phyloP scores from a whole-genome alignment of 1,140 invertebrate genomes.

The Lepidurus couesii region DNA sequence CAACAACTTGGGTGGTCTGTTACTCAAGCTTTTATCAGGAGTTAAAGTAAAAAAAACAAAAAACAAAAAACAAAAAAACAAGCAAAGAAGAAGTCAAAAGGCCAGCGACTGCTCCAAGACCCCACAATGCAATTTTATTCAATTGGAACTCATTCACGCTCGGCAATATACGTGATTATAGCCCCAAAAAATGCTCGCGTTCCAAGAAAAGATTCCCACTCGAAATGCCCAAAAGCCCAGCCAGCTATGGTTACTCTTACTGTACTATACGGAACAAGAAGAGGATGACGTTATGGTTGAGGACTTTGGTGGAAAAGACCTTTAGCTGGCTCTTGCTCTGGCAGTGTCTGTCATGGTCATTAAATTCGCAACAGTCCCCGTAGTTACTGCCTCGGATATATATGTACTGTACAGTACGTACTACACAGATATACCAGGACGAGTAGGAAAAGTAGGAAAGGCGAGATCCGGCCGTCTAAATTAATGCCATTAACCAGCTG shows the following conservation, averaged over 20 bases:
- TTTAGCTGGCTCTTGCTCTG: background rate
- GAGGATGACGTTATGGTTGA: background rate
- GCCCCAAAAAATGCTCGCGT: background rate
- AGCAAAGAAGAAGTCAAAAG: background rate
- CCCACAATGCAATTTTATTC: background rate
- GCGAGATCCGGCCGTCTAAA: too few relatives aligned
- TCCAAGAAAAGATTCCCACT: background rate
- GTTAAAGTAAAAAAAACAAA: background rate
- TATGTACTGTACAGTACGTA: background rate
- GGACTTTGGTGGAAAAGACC: background rate
- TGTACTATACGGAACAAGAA: background rate
- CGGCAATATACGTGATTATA: background rate
- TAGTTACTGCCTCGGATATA: background rate
- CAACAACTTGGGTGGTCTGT: slow-evolving; percentile 4
- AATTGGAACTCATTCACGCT: slow-evolving; percentile 17
- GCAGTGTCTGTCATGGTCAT: slow-evolving; percentile 11
- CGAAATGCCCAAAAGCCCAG: background rate
- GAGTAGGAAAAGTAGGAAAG: too few relatives aligned
- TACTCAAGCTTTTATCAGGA: slow-evolving; percentile 16
- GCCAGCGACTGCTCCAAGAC: background rate
- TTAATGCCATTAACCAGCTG: too few relatives aligned
- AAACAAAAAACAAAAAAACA: too few relatives aligned
- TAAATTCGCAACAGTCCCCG: slow-evolving; percentile 10
- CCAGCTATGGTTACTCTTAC: background rate
- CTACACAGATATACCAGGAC: too few relatives aligned